A percentile compares a stretch with the other conserved stretches of the same genome.
Evolutionary conservation across 2,888 invertebrate genomes (phyloP).

Genomic region (Sarcophaga carnaria): DNA sequence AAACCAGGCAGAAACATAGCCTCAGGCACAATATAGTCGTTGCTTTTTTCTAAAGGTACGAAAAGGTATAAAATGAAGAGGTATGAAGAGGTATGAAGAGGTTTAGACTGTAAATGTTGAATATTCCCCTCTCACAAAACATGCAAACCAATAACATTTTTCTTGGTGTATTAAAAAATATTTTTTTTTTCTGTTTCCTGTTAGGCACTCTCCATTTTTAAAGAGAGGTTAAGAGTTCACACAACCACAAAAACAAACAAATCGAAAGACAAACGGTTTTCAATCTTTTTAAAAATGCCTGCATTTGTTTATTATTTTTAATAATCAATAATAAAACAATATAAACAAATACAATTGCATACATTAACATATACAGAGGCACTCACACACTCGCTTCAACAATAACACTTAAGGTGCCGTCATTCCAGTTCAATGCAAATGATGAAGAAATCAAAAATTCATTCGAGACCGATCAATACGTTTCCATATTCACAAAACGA

Average conservation of each 20-base stretch:
- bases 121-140: no score
- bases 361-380: not conserved
- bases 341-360: conserved; percentile 6
- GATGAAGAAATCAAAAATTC: conserved; percentile 55
- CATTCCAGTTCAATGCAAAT: conserved; percentile 63
- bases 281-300: not conserved
- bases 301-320: conserved; percentile 41
- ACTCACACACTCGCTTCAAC: not conserved
- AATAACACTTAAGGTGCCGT: conserved; percentile 34
- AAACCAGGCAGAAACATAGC: no score
- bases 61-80: no score
- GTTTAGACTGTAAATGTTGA: no score
- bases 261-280: no score
- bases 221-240: not conserved
- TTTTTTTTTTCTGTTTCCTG: not conserved
- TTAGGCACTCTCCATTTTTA: not conserved
- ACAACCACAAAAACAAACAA: not conserved
- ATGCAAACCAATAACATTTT: not conserved
- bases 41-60: no score
- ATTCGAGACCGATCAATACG: conserved; percentile 46
- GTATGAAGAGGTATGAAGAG: no score
- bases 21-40: no score
- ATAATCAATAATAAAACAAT: not conserved
- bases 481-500: no score
- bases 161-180: not conserved